Evolutionary conservation across 1,140 invertebrate genomes (phyloP).

Genomic region (Riptortus pedestris): DNA sequence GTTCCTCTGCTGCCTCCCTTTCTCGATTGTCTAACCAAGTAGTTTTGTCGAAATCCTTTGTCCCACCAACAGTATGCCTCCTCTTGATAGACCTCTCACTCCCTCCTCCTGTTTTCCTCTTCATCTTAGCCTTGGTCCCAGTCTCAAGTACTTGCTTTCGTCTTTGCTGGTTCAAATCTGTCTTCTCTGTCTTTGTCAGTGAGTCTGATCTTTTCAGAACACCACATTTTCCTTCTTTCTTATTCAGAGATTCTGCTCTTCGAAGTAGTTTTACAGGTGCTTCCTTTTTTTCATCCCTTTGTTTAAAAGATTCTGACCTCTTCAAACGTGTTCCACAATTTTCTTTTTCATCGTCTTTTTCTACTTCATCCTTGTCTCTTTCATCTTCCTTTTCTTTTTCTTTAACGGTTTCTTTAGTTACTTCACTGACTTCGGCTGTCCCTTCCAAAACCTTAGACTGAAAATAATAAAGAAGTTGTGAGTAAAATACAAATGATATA

Average conservation of each 20-base stretch:
- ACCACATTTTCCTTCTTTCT: constrained; percentile 33
- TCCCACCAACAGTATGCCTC: constrained; percentile 83
- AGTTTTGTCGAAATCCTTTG: constrained; percentile 68
- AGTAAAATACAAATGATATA: no score
- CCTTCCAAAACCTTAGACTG: constrained; percentile 19
- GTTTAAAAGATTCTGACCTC: constrained; percentile 51
- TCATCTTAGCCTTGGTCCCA: constrained; percentile 44
- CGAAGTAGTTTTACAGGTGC: constrained; percentile 23
- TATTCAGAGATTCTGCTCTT: constrained; percentile 41
- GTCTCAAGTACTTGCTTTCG: constrained; percentile 47
- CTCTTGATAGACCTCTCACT: constrained; percentile 64
- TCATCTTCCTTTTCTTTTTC: constrained; percentile 32
- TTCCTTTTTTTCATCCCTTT: constrained; percentile 38
- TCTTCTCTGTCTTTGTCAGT: constrained; percentile 68
- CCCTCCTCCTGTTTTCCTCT: constrained; percentile 61
- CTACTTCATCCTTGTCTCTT: constrained; percentile 35
- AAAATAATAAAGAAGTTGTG: no score
- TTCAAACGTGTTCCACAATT: constrained; percentile 35
- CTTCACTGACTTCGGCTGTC: constrained; percentile 24
- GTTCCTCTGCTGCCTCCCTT: constrained; percentile 42
- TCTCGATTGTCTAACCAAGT: constrained; percentile 47
- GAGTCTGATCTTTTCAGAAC: constrained; percentile 53
- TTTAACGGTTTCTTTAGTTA: constrained; percentile 23
- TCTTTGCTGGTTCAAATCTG: constrained; percentile 65
- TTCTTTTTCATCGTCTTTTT: constrained; percentile 31